Evolutionary conservation across 2,888 invertebrate species (phyloP).

Genomic region (Ferrisia virgata): DNA sequence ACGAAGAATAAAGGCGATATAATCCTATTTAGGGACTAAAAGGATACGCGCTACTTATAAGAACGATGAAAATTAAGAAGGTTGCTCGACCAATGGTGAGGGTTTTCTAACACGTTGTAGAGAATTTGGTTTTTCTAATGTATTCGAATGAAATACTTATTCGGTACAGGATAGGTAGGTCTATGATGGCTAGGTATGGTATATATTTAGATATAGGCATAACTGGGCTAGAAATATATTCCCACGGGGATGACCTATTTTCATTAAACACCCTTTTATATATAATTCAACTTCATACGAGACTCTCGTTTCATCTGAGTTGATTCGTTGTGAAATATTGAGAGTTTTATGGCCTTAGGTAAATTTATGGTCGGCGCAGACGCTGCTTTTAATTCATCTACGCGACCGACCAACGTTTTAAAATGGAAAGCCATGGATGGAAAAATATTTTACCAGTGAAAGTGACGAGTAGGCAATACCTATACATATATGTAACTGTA

Average conservation of each 20-base stretch:
- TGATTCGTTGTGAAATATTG: background rate
- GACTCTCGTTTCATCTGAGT: background rate
- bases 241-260: constrained; percentile 8
- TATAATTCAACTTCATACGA: background rate
- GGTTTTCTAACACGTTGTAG: background rate
- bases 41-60: too few species aligned
- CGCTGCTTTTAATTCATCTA: background rate
- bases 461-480: too few species aligned
- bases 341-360: background rate
- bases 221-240: background rate
- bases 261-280: background rate
- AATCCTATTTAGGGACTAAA: too few species aligned
- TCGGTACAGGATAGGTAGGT: too few species aligned
- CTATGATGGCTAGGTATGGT: too few species aligned
- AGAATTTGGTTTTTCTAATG: background rate
- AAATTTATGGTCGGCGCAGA: background rate
- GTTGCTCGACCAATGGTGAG: background rate
- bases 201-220: too few species aligned
- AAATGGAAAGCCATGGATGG: background rate
- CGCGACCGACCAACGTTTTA: background rate
- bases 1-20: too few species aligned
- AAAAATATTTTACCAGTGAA: background rate
- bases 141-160: background rate
- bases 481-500: too few species aligned
- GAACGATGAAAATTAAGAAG: too few species aligned